These are phyloP conservation scores for Hemicentrotus pulcherrimus DNA, from an alignment of 35 echinoderm and acorn worm genomes.

Conservation along the genomic window DNA sequence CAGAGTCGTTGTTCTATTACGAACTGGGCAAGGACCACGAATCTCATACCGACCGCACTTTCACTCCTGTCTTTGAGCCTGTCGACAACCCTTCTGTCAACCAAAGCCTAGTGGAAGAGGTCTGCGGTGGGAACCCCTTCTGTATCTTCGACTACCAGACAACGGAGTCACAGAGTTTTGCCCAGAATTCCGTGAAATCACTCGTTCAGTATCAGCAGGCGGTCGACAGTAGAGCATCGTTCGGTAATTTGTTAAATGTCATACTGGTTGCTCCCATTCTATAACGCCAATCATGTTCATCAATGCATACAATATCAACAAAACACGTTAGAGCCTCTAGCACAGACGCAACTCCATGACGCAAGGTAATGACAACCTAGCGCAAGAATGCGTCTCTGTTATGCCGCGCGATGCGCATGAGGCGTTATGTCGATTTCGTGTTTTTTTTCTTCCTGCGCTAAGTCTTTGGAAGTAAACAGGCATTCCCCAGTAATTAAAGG, in stretches of 20 bases:
- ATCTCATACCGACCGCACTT: not conserved
- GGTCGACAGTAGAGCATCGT: not conserved
- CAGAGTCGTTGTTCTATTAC: conserved; percentile 7
- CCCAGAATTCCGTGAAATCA: not conserved
- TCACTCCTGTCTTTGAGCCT: not conserved
- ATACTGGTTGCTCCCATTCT: not conserved
- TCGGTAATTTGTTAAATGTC: not conserved
- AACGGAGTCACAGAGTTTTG: not conserved
- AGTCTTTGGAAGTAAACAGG: too few species aligned
- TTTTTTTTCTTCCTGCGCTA: too few species aligned
- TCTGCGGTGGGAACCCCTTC: not conserved
- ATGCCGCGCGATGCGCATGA: too few species aligned
- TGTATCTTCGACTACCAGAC: conserved; percentile 43
- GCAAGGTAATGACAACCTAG: not conserved
- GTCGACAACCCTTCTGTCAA: not conserved
- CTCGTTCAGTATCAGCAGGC: not conserved
- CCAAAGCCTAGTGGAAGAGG: not conserved
- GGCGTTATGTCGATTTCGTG: too few species aligned
- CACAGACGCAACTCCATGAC: not conserved
- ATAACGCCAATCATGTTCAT: too few species aligned
- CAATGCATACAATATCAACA: too few species aligned
- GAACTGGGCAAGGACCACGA: not conserved
- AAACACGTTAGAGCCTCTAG: not conserved
- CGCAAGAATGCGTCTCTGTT: too few species aligned
- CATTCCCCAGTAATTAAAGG: too few species aligned